Evolutionary conservation across 2,797 vertebrate species (phyloP).

Genomic region (Lithobates sylvaticus): DNA sequence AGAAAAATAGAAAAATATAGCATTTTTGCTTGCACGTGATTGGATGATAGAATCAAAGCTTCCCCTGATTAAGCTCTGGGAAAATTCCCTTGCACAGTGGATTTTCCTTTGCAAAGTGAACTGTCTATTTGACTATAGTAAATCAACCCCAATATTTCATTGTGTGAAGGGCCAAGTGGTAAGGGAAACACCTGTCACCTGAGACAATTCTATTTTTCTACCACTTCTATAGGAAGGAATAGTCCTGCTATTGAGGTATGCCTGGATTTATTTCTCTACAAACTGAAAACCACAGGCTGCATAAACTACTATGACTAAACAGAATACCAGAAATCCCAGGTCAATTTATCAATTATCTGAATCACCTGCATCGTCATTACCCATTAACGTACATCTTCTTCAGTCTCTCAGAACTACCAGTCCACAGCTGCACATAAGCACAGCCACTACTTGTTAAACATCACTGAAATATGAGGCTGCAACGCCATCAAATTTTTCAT

Average conservation of each 20-base stretch:
- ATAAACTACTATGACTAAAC: not conserved
- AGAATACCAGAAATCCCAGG: not conserved
- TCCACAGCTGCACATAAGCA: conserved; percentile 11
- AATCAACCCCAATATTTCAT: too few relatives aligned
- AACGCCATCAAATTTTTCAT: not conserved
- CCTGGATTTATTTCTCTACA: not conserved
- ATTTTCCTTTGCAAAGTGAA: too few relatives aligned
- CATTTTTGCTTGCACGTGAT: too few relatives aligned
- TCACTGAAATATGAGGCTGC: conserved; percentile 2
- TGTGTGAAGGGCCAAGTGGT: not conserved
- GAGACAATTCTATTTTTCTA: too few relatives aligned
- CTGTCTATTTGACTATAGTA: too few relatives aligned
- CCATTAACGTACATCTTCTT: not conserved
- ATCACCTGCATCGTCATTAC: not conserved
- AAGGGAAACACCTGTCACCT: not conserved
- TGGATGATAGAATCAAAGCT: too few relatives aligned
- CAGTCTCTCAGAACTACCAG: not conserved
- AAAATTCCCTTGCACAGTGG: too few relatives aligned
- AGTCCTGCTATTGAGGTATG: not conserved
- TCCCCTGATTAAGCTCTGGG: too few relatives aligned
- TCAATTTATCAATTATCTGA: not conserved
- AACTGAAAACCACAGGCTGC: not conserved
- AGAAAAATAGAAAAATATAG: too few relatives aligned
- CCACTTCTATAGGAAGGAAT: not conserved
- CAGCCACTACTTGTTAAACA: not conserved